Evolutionary conservation across 2,797 vertebrate genomes (phyloP), one percentile per base, ranked within the genome.

Genomic region (Etheostoma nigrum): DNA sequence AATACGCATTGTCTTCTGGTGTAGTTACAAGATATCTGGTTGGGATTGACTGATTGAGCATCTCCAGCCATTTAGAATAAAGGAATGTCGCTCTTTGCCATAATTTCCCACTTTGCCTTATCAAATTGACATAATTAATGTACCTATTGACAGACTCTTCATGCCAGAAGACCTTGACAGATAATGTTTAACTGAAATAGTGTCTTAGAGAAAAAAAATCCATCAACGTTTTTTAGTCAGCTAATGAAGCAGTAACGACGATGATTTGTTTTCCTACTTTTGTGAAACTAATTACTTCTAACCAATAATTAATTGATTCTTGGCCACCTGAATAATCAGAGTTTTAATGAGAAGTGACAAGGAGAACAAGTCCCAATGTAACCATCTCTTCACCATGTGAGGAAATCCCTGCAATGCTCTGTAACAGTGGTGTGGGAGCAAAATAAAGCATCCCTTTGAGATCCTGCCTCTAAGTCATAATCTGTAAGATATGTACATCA

Each of bases 291-390:
- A 92, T 90, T 91, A 93, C 95, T 95, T 93, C 82, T 87, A 87
- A 94, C 89, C 81, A 82, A 74, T 94, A 95, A 96, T 95, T 95
- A 96, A 96, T 96, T 94, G 94, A 95, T 97, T 94, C 94, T 91
- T 87, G 85, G 91, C 91, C 93, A 95, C 93, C 94, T 97, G 95
- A 97, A 95, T 95, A 96, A 97, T 94, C 90, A 87, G 83, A 89
- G 84, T 89, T 96, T 96, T 97, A 97, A 97, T 97, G 95, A 95
- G 95, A 93, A 94, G 88, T 94, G 96, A 95, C 94, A 95, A 92
- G 94, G 89, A 95, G 69, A 95, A 87, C 76, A 78, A 85, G 91
- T 94, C 94, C 81, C 78, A 79, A 83, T 95, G 87, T 88, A 64
- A 67, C 84, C 89, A 83, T 84, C 84, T 86, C 90, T 92, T 95